A percentile compares a stretch with the other conserved stretches of the same genome.
Conservation (phyloP, 2,113 vertebrate species). For the Heterochromis multidens region DNA sequence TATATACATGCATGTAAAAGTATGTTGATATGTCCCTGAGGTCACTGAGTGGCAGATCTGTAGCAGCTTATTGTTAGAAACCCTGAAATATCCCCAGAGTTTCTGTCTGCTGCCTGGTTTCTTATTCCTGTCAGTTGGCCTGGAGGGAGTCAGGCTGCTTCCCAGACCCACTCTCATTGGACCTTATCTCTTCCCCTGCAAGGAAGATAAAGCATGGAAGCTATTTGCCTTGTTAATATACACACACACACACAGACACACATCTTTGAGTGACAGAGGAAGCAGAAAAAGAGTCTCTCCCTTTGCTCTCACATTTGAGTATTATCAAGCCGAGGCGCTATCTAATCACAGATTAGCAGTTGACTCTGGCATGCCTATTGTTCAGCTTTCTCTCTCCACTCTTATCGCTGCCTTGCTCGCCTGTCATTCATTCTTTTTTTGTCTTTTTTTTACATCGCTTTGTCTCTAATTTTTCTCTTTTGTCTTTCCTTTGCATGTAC, state of each 20-base stretch:
- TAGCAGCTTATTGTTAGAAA: constrained; percentile 41
- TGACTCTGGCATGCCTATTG: constrained; percentile 49
- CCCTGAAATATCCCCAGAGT: constrained; percentile 14
- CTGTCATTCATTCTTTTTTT: constrained; percentile 36
- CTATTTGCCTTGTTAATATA: constrained; percentile 65
- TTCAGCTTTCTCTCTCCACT: constrained; percentile 12
- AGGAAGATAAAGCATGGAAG: constrained; percentile 47
- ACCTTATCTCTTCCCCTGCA: constrained; percentile 38
- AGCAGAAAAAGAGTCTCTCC: constrained; percentile 23
- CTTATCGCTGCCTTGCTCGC: not conserved
- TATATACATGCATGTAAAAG: not conserved
- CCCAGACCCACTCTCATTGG: constrained; percentile 47
- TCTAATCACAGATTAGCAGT: constrained; percentile 55
- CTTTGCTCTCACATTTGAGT: constrained; percentile 39
- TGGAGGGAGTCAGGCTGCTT: constrained; percentile 18
- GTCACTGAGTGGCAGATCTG: not conserved
- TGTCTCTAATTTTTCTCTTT: not conserved
- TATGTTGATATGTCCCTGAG: not conserved
- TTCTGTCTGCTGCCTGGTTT: constrained; percentile 23
- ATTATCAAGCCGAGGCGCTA: constrained; percentile 29
- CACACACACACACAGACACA: not conserved
- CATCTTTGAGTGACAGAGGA: constrained; percentile 45
- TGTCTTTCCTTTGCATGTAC: not conserved
- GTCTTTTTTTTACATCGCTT: not conserved
- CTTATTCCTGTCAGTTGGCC: constrained; percentile 22